These are phyloP conservation scores for Adelognathus sp. DNA, from an alignment of 2,888 invertebrate species.

Conservation along the genomic window DNA sequence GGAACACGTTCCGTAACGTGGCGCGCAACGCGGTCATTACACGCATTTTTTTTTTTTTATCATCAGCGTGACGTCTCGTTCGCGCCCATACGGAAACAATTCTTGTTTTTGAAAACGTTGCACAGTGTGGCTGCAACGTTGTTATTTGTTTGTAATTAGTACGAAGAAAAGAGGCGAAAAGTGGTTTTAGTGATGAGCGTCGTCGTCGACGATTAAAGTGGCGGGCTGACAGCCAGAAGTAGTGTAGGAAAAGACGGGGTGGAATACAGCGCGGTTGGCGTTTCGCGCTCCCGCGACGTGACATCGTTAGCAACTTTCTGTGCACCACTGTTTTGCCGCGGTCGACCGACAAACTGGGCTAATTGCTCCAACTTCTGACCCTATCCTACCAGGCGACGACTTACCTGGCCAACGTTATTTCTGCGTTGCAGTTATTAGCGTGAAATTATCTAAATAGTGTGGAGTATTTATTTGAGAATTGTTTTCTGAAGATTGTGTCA, in stretches of 20 bases:
- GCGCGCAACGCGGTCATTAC: slow-evolving; percentile 32
- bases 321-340: slow-evolving; percentile 75
- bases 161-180: slow-evolving; percentile 30
- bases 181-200: slow-evolving; percentile 59
- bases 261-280: slow-evolving; percentile 13
- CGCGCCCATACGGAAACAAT: not conserved
- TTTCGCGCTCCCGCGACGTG: slow-evolving; percentile 62
- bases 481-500: not conserved
- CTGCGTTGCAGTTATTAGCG: slow-evolving; percentile 7
- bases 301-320: slow-evolving; percentile 76
- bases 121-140: too few species aligned
- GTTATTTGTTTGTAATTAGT: slow-evolving; percentile 70
- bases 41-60: slow-evolving; percentile 36
- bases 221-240: slow-evolving; percentile 52
- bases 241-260: slow-evolving; percentile 12
- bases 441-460: slow-evolving; percentile 9
- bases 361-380: slow-evolving; percentile 76
- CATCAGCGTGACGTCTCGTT: not conserved
- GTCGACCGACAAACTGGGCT: slow-evolving; percentile 73
- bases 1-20: slow-evolving; percentile 42
- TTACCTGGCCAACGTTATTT: slow-evolving; percentile 11
- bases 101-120: too few species aligned
- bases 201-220: slow-evolving; percentile 69
- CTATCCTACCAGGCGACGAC: slow-evolving; percentile 60
- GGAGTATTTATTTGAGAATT: not conserved